Base-by-base conservation (phyloP, 23 tunicate species). In the Trididemnum miniatum region DNA sequence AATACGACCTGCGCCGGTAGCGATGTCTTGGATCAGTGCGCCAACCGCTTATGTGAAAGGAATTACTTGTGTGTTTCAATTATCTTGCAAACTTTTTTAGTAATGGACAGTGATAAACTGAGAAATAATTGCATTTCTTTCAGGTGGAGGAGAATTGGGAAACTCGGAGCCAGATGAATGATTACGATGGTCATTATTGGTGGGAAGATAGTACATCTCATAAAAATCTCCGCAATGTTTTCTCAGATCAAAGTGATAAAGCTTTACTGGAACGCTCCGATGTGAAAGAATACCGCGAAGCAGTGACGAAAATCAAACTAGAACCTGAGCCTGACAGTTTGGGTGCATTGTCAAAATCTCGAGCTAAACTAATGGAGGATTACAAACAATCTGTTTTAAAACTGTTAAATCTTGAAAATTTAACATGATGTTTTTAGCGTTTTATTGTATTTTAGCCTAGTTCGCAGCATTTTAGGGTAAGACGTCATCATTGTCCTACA, bases 121-220 rank as follows among this genome's bases (percentile, higher is more conserved):
- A n/a, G n/a, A n/a, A n/a, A n/a, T n/a, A n/a, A n/a, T n/a, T n/a
- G n/a, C n/a, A n/a, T n/a, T n/a, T n/a, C 9, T 44, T 73, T n/a
- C 59, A 73, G 79, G 79, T 34, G 27, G 32, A 49, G 12, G 98
- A 93, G 76, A 64, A 76, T 20, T 93, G 98, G 98, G 98, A 93
- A 37, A 31, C 40, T 0, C n/a, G 64, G 20, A 86, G 74, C 30
- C 39, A 84, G 24, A 80, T 76, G 57, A 34, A 74, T 25, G 87
- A 85, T 35, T 37, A 80, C 52, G 98, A 93, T 50, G 71, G 65
- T 20, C 76, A 84, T 30, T 89, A 83, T 31, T 84, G 87, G 89
- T 91, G 97, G 97, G 83, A 88, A 65, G 71, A 80, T 34, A 80
- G 88, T 40, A 36, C 33, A 15, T 93, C 98, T 3, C 85, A 84